phyloP scores from a whole-genome alignment of 2,888 invertebrate genomes.

The Ceramica pisi region DNA sequence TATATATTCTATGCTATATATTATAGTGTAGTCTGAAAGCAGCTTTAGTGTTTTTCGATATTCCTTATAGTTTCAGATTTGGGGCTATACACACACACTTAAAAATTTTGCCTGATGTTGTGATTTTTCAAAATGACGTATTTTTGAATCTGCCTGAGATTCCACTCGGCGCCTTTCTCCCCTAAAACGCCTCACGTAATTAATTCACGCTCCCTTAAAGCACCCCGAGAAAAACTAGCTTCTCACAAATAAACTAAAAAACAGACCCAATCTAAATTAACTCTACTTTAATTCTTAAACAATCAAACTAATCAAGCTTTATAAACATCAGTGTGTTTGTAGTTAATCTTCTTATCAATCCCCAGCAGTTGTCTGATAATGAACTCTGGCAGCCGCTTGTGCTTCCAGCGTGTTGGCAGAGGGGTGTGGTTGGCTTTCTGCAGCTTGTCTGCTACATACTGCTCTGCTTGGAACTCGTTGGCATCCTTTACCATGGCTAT shows the following conservation, averaged over 20 bases:
- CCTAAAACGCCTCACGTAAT: too few species aligned
- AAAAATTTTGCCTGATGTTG: too few species aligned
- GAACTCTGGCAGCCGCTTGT: constrained; percentile 92
- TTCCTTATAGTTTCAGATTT: too few species aligned
- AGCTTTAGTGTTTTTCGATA: too few species aligned
- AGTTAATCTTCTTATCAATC: constrained; percentile 90
- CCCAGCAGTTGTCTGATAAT: constrained; percentile 93
- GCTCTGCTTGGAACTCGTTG: constrained; percentile 94
- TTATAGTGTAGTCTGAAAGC: too few species aligned
- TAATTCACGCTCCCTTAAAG: too few species aligned
- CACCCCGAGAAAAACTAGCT: too few species aligned
- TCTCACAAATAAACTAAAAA: background rate
- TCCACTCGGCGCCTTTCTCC: too few species aligned
- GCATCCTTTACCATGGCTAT: constrained; percentile 93
- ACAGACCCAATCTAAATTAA: constrained; percentile 32
- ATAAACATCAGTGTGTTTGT: constrained; percentile 86
- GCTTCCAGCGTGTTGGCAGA: constrained; percentile 90
- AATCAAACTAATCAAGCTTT: constrained; percentile 74
- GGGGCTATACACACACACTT: too few species aligned
- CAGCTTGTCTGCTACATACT: constrained; percentile 93
- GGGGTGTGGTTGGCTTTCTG: constrained; percentile 91
- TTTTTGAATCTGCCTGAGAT: too few species aligned
- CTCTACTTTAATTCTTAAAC: constrained; percentile 60
- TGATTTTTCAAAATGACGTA: too few species aligned
- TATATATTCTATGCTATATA: too few species aligned